A percentile compares a stretch with the other conserved stretches of the same genome.
Conservation (phyloP, 1,140 invertebrate genomes). For the Pogonognathellus flavescens region DNA sequence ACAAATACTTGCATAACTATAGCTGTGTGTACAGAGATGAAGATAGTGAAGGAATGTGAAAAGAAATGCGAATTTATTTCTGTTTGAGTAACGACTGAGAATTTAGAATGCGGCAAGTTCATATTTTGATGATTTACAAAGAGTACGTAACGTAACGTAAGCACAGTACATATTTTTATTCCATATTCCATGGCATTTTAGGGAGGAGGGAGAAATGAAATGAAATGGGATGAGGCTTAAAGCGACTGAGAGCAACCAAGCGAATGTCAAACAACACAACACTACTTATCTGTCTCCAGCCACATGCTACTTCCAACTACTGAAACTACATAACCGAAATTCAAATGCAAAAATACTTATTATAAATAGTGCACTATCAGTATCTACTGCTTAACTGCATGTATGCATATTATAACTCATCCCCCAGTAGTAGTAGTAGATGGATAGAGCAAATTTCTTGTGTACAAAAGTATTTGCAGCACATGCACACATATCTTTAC, state of each 20-base stretch:
- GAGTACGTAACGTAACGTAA: slow-evolving; percentile 31
- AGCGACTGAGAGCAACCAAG: slow-evolving; percentile 24
- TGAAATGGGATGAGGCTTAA: slow-evolving; percentile 46
- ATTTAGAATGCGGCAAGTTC: slow-evolving; percentile 48
- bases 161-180: slow-evolving; percentile 2
- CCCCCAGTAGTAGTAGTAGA: too few species aligned
- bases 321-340: too few species aligned
- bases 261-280: slow-evolving; percentile 1
- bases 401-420: too few species aligned
- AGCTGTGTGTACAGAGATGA: neutral
- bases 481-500: too few species aligned
- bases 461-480: too few species aligned
- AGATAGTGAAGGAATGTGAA: neutral
- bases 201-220: neutral
- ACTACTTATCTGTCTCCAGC: slow-evolving; percentile 15
- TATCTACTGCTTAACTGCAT: too few species aligned
- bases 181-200: neutral
- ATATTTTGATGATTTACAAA: slow-evolving; percentile 51
- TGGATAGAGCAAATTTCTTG: too few species aligned
- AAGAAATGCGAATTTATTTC: slow-evolving; percentile 31
- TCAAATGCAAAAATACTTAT: too few species aligned
- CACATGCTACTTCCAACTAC: neutral
- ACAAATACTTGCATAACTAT: slow-evolving; percentile 29
- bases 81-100: slow-evolving; percentile 48
- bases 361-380: too few species aligned